Evolutionary conservation across 2,888 invertebrate species (phyloP).

Genomic region (Polydrusus cervinus): DNA sequence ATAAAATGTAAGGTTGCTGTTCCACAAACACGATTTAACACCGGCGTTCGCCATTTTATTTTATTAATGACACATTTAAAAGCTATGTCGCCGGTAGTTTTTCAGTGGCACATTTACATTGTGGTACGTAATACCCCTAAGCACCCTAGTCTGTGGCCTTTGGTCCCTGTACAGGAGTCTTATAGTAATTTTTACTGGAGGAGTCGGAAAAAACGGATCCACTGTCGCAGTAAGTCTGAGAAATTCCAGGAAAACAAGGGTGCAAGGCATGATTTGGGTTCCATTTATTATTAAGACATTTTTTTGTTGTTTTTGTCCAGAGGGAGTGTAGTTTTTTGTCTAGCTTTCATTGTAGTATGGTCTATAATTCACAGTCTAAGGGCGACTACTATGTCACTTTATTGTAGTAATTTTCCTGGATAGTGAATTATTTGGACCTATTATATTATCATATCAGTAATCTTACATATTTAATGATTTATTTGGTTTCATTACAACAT

Average conservation of each 20-base stretch:
- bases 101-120: conserved; percentile 81
- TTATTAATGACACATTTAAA: too few species aligned
- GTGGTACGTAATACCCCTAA: conserved; percentile 84
- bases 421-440: too few species aligned
- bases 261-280: conserved; percentile 41
- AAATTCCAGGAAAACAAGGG: not conserved
- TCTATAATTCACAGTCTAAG: not conserved
- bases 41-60: too few species aligned
- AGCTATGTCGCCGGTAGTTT: conserved; percentile 62
- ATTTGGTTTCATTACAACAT: too few species aligned
- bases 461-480: too few species aligned
- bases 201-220: conserved; percentile 97
- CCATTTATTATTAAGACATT: conserved; percentile 25
- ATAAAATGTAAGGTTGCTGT: too few species aligned
- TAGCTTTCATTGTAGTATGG: not conserved
- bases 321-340: conserved; percentile 1
- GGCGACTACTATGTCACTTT: too few species aligned
- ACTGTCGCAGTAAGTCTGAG: conserved; percentile 91
- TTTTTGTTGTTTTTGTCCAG: conserved; percentile 10
- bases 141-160: conserved; percentile 82
- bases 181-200: conserved; percentile 83
- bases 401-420: too few species aligned
- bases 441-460: too few species aligned
- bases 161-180: conserved; percentile 83
- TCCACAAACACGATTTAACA: too few species aligned